phyloP scores from a whole-genome alignment of 1,140 invertebrate genomes.

The Trachelipus rathkii region DNA sequence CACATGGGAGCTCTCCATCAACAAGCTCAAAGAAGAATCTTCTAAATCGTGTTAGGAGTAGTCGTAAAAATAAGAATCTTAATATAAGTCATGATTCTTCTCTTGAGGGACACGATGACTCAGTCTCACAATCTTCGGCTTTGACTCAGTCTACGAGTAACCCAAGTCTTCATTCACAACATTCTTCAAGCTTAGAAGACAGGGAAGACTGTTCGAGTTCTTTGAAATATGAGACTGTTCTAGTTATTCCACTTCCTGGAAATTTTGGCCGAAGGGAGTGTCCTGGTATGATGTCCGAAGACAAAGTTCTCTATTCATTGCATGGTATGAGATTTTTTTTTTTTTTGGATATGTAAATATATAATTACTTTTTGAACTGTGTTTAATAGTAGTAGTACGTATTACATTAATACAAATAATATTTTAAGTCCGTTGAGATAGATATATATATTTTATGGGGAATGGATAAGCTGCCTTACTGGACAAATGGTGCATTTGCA shows the following conservation, averaged over 20 bases:
- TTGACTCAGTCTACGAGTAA: slow-evolving; percentile 22
- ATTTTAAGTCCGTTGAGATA: no score
- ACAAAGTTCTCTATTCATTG: slow-evolving; percentile 57
- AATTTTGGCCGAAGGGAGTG: slow-evolving; percentile 55
- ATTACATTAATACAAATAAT: no score
- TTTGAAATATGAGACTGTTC: slow-evolving; percentile 51
- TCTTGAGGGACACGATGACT: slow-evolving; percentile 46
- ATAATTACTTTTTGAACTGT: no score
- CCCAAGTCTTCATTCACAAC: slow-evolving; percentile 24
- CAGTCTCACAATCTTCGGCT: slow-evolving; percentile 31
- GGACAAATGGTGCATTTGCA: no score
- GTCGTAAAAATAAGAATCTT: neutral
- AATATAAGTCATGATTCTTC: neutral
- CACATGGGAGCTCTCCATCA: neutral
- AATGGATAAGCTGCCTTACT: no score
- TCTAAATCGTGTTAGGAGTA: neutral
- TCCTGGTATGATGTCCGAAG: slow-evolving; percentile 66
- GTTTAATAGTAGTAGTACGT: no score
- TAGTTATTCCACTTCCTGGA: slow-evolving; percentile 62
- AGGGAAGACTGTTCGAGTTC: neutral
- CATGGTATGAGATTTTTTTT: slow-evolving; percentile 28
- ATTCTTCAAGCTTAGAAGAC: slow-evolving; percentile 22
- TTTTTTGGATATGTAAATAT: no score
- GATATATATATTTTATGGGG: no score
- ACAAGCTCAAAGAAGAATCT: neutral